Percentiles rank a stretch among this genome's conserved stretches.
These are phyloP conservation scores for Thalassophryne amazonica DNA, from an alignment of 2,797 vertebrate genomes.

Conservation along the genomic window DNA sequence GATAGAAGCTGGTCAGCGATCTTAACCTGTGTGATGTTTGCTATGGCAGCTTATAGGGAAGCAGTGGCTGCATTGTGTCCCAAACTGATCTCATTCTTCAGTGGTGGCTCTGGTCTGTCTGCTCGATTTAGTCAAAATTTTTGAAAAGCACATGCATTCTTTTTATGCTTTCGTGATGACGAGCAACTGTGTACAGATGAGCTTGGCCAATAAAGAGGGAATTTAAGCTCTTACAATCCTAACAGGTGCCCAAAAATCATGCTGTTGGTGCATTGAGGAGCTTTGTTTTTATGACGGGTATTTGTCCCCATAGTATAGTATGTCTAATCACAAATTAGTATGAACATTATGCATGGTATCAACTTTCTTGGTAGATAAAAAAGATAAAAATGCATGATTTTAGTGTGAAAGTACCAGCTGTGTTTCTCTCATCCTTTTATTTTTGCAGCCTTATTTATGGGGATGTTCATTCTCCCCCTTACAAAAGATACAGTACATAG, in stretches of 20 bases:
- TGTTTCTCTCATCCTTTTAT: conserved; percentile 60
- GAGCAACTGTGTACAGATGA: conserved; percentile 46
- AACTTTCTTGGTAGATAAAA: too few species aligned
- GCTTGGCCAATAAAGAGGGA: conserved; percentile 44
- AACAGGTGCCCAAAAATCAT: conserved; percentile 34
- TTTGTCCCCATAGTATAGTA: not conserved
- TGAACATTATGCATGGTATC: not conserved
- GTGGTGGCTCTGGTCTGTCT: conserved; percentile 74
- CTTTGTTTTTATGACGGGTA: not conserved
- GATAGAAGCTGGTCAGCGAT: conserved; percentile 89
- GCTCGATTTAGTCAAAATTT: conserved; percentile 82
- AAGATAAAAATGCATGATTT: not conserved
- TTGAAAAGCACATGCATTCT: conserved; percentile 46
- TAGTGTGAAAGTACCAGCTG: conserved; percentile 2
- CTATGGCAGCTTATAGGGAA: conserved; percentile 70
- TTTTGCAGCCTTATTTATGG: conserved; percentile 62
- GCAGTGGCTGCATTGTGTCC: conserved; percentile 67
- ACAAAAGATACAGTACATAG: too few species aligned
- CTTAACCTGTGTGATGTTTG: conserved; percentile 93
- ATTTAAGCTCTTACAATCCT: conserved; percentile 13
- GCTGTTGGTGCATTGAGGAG: not conserved
- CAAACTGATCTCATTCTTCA: conserved; percentile 72
- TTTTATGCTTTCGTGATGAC: conserved; percentile 23
- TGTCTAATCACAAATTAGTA: not conserved
- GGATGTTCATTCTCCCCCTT: too few species aligned